A percentile compares a stretch with the other conserved stretches of the same genome.
Conservation (phyloP, 2,888 invertebrate species). For the Agrotis puta region DNA sequence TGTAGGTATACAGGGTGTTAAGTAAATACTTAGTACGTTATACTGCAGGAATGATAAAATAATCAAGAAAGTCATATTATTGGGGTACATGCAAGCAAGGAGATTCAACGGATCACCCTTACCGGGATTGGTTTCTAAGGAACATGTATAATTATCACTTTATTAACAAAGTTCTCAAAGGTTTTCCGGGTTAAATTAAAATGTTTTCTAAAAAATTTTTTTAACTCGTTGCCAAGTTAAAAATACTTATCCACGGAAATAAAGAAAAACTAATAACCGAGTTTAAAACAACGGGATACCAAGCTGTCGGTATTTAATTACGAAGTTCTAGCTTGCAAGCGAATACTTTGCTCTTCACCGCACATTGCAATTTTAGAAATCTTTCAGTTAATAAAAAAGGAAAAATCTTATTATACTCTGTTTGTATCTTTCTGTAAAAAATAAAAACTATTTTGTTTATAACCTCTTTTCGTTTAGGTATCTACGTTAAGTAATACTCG, state of each 20-base stretch:
- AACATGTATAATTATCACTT: too few relatives aligned
- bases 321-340: constrained; percentile 9
- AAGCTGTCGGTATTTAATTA: constrained; percentile 24
- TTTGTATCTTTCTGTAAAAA: not conserved
- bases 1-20: too few relatives aligned
- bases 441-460: not conserved
- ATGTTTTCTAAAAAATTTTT: not conserved
- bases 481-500: not conserved
- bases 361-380: not conserved
- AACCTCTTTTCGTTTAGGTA: constrained; percentile 1
- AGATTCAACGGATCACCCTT: too few relatives aligned
- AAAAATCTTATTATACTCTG: not conserved
- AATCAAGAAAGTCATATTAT: too few relatives aligned
- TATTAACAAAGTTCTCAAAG: too few relatives aligned
- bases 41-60: too few relatives aligned
- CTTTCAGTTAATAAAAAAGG: not conserved
- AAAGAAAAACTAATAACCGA: not conserved
- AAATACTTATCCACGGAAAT: constrained; percentile 6
- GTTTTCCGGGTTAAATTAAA: not conserved
- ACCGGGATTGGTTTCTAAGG: too few relatives aligned
- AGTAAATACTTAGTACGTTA: too few relatives aligned
- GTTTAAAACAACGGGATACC: not conserved
- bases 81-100: too few relatives aligned
- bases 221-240: not conserved
- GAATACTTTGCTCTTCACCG: constrained; percentile 15